phyloP scores from a whole-genome alignment of 2,113 vertebrate species.

The Meriones unguiculatus region DNA sequence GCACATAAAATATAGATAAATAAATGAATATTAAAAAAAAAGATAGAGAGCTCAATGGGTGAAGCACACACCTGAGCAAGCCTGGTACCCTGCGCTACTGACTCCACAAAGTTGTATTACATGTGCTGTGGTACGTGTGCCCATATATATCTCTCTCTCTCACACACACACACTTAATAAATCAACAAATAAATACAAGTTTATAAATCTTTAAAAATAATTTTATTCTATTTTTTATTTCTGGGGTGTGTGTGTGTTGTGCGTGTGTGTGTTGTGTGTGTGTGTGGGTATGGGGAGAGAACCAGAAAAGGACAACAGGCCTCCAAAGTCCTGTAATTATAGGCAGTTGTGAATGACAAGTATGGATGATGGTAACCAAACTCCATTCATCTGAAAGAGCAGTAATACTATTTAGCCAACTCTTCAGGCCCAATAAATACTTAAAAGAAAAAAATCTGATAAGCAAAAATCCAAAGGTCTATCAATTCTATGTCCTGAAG shows the following conservation, averaged over 20 bases:
- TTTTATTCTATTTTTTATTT: neutral
- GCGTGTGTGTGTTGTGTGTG: too few species aligned
- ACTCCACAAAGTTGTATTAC: neutral
- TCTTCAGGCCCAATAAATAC: neutral
- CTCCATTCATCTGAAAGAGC: neutral
- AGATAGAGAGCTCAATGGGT: neutral
- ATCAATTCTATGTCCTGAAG: neutral
- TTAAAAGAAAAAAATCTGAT: neutral
- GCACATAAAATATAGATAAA: too few species aligned
- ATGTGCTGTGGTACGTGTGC: neutral
- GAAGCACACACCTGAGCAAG: neutral
- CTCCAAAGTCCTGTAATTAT: neutral
- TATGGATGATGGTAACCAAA: too few species aligned
- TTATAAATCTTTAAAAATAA: neutral
- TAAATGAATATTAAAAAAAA: neutral
- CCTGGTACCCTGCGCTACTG: neutral
- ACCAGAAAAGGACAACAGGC: neutral
- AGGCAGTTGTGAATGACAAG: neutral
- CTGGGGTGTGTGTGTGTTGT: neutral
- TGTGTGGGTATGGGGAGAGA: neutral
- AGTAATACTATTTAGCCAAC: neutral
- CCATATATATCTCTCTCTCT: too few species aligned
- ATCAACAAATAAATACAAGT: neutral
- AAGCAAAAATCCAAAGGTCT: conserved; percentile 26
- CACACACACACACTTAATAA: neutral